Base-by-base conservation (phyloP, 92 coral and sea anemone species). In the Zoanthus sansibaricus region DNA sequence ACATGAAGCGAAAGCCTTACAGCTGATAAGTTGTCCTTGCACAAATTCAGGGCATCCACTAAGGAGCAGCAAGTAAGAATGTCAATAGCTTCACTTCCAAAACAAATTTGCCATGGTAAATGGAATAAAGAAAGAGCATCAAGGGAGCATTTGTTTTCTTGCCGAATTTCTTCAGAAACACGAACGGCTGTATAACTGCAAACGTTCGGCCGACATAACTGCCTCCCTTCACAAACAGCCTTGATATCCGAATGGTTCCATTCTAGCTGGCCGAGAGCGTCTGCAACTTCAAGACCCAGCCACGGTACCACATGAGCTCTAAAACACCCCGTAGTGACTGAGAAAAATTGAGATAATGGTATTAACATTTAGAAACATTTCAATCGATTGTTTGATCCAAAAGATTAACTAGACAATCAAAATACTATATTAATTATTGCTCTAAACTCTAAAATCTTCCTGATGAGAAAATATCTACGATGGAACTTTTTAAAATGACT, bases 41-140 rank as follows among this genome's bases (percentile, higher is more conserved):
- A 59, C 17, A 79, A 79, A n/a, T 18, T 17, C 56, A 79, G 46
- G 42, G 73, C 84, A 55, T 79, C 84, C 17, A 79, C 68, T 62
- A 79, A 59, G 11, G 84, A 79, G 37, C 84, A 79, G 12, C 73
- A 79, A 48, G 56, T 79, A 55, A 42, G 56, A 48, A 79, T 42
- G 49, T 79, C 84, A 72, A 79, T 18, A 15, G n/a, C 55, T 0
- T 21, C 56, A 17, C 4, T 46, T 33, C 84, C 84, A 79, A 79
- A 64, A 25, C 71, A 61, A 64, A 79, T 59, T 9, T 79, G 84
- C 55, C 49, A 20, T 11, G 84, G 84, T 59, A 79, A 37, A 79
- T 44, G 13, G 11, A 79, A 79, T 4, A 55, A 79, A 64, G 33
- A 16, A 12, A 48, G 45, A 20, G 15, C 44, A 51, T 48, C 20